phyloP scores from a whole-genome alignment of 2,797 vertebrate genomes.

The Carapus acus region DNA sequence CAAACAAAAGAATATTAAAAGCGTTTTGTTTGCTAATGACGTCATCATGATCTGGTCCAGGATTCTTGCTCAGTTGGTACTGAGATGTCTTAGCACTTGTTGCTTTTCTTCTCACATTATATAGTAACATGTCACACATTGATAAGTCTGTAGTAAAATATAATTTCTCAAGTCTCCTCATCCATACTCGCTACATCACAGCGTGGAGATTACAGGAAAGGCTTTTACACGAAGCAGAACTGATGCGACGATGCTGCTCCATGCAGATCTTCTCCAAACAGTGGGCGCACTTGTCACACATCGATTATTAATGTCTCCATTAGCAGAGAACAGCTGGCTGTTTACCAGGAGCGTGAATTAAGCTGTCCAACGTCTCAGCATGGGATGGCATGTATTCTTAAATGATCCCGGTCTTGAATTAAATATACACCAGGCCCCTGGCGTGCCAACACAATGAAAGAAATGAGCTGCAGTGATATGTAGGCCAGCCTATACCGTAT shows the following conservation, averaged over 20 bases:
- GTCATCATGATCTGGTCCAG: too few relatives aligned
- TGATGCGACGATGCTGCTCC: neutral
- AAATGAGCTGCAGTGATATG: slow-evolving; percentile 26
- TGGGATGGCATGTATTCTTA: slow-evolving; percentile 14
- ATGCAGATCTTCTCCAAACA: neutral
- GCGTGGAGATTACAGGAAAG: neutral
- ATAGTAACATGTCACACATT: too few relatives aligned
- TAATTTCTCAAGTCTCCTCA: too few relatives aligned
- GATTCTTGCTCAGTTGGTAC: too few relatives aligned
- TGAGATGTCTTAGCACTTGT: too few relatives aligned
- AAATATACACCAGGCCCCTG: slow-evolving; percentile 26
- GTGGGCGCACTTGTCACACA: neutral
- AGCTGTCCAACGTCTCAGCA: slow-evolving; percentile 4
- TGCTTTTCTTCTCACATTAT: too few relatives aligned
- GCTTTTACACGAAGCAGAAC: neutral
- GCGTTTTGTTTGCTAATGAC: too few relatives aligned
- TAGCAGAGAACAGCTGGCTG: neutral
- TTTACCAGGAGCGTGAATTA: slow-evolving; percentile 3
- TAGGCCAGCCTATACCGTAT: slow-evolving; percentile 20
- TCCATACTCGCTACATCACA: too few relatives aligned
- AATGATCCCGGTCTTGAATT: slow-evolving; percentile 35
- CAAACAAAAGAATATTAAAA: too few relatives aligned
- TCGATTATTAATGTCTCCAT: slow-evolving; percentile 2
- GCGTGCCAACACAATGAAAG: slow-evolving; percentile 2
- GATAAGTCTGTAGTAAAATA: too few relatives aligned